Percentiles rank a stretch among this genome's conserved stretches.
Evolutionary conservation across 2,797 vertebrate species (phyloP).

Genomic region (Hyperoplus immaculatus): DNA sequence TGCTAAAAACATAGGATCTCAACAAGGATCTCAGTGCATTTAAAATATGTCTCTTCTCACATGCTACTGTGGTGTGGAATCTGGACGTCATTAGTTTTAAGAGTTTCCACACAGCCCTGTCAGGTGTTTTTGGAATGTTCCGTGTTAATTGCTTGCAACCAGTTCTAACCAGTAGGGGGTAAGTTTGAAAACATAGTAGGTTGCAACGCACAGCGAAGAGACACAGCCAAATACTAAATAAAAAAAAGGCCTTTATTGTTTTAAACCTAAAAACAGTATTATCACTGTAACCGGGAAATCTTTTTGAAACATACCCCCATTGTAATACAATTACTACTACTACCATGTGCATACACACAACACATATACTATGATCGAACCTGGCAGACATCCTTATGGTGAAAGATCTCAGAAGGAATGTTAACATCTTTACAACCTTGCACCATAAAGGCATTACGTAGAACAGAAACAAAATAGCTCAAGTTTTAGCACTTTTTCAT

Average conservation of each 20-base stretch:
- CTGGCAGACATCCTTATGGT: slow-evolving; percentile 11
- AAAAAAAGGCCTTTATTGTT: slow-evolving; percentile 61
- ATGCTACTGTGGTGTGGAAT: neutral
- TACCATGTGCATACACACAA: neutral
- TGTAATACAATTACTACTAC: slow-evolving; percentile 5
- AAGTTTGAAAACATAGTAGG: neutral
- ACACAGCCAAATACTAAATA: neutral
- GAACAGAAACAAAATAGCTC: neutral
- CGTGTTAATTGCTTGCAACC: neutral
- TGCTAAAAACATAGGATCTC: neutral
- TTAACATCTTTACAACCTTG: slow-evolving; percentile 26
- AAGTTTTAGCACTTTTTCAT: neutral
- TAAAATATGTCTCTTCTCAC: neutral
- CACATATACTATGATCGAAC: neutral
- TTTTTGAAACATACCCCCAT: slow-evolving; percentile 12
- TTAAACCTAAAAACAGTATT: slow-evolving; percentile 29
- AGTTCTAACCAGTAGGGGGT: neutral
- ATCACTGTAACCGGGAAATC: slow-evolving; percentile 6
- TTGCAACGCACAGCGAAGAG: neutral
- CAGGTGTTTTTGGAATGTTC: neutral
- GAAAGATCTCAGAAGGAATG: slow-evolving; percentile 49
- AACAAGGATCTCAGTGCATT: slow-evolving; percentile 5
- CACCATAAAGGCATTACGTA: slow-evolving; percentile 5
- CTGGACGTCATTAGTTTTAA: neutral
- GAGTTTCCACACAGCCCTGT: neutral